Conservation (phyloP, 2,113 vertebrate species). For the Alligator sinensis region DNA sequence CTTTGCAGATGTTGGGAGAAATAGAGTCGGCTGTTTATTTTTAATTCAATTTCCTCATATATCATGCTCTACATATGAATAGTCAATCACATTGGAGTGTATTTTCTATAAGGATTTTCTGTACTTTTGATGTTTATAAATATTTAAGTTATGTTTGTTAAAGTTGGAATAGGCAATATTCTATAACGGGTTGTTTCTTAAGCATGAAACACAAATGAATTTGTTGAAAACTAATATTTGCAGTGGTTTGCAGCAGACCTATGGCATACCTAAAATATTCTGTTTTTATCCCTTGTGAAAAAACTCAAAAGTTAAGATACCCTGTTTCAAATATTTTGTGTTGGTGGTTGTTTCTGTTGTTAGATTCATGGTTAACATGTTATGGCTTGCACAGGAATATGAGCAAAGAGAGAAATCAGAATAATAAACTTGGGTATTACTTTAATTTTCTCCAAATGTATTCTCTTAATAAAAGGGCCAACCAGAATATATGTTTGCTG, state of each 20-base stretch:
- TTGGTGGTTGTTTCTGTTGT: slow-evolving; percentile 8
- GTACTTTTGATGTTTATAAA: slow-evolving; percentile 75
- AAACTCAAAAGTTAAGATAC: slow-evolving; percentile 3
- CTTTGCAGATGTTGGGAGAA: slow-evolving; percentile 68
- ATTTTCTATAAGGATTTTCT: slow-evolving; percentile 37
- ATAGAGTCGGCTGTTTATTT: slow-evolving; percentile 62
- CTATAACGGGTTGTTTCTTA: slow-evolving; percentile 54
- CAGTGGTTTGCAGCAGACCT: slow-evolving; percentile 32
- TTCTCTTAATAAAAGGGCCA: background rate
- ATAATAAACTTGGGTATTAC: background rate
- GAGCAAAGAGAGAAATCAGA: background rate
- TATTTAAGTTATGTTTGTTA: slow-evolving; percentile 73
- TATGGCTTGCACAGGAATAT: background rate
- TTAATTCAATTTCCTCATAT: slow-evolving; percentile 31
- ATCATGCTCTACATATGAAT: slow-evolving; percentile 1
- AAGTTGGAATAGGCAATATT: slow-evolving; percentile 62
- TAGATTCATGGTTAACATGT: background rate
- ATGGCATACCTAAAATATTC: slow-evolving; percentile 34
- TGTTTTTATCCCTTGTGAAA: slow-evolving; percentile 23
- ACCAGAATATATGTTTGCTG: background rate
- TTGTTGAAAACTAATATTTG: slow-evolving; percentile 18
- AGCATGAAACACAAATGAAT: slow-evolving; percentile 42
- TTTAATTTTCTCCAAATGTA: background rate
- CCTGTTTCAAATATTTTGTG: background rate
- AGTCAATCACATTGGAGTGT: slow-evolving; percentile 32